Evolutionary conservation across 2,888 invertebrate genomes (phyloP), one percentile per base, ranked within the genome.

Genomic region (Scaptomyza tumidula): DNA sequence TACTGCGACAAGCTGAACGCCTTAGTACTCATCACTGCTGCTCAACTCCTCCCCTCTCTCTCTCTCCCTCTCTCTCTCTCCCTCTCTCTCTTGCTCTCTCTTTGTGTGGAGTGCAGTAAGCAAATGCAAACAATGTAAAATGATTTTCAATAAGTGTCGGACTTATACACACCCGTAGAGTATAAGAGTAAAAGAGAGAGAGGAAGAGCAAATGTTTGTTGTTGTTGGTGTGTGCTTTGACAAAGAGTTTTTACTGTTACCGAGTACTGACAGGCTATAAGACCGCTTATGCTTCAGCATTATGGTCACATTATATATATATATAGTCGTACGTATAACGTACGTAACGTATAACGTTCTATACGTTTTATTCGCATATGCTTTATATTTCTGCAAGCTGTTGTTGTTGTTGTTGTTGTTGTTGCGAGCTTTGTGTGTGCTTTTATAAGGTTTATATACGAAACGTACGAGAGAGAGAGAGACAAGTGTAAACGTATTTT

Each of bases 101-200:
- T 39, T 13, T 0, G 29, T 13, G 19, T 43, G 14, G 11, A 35
- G 56, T 59, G 48, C 19, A 54, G 54, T 52, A 63, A 65, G 61
- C 78, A 54, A 82, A 86, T 75, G 71, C 84, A 71, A 80, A 78
- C 82, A 82, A 73, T 88, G 89, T 88, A 72, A 87, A 85, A 82
- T 77, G 72, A 73, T 85, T 89, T 87, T 85, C 69, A 74, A 85
- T 82, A 69, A 61, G 54, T 67, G 44, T 56, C 71, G 67, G 59
- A 64, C 69, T 68, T 70, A 44, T 63, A 10, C 14, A 37, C 44
- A 44, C 16, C 11, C 19, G 10, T 9, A 13, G 33, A 49, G 49
- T 11, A 16, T 13, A n/a, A 50, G 35, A 50, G 35, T n/a, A 9
- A 19, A n/a, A 3, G 35, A 5, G 35, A 35, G 13, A 13, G 13